These are phyloP conservation scores for Cantharis rustica DNA, from an alignment of 2,888 invertebrate species.

Conservation along the genomic window DNA sequence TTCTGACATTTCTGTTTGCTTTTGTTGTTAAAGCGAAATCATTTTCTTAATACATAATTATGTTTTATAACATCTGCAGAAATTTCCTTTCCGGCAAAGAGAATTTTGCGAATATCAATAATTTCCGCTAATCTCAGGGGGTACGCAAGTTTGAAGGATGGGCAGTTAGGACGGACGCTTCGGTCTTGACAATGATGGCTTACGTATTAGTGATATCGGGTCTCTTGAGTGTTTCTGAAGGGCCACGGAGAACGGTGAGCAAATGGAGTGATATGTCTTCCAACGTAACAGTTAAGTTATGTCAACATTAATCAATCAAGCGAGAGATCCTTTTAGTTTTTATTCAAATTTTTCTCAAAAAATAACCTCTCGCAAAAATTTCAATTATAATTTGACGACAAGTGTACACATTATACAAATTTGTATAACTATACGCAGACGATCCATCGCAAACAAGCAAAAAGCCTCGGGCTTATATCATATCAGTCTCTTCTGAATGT, in stretches of 20 bases:
- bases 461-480: constrained; percentile 44
- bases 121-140: constrained; percentile 17
- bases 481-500: constrained; percentile 50
- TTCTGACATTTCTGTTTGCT: constrained; percentile 26
- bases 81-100: background rate
- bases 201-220: constrained; percentile 48
- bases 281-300: constrained; percentile 44
- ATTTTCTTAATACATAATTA: constrained; percentile 15
- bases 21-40: constrained; percentile 13
- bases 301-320: constrained; percentile 46
- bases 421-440: constrained; percentile 28
- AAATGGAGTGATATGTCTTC: constrained; percentile 54
- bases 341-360: constrained; percentile 2
- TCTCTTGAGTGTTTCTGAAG: constrained; percentile 42
- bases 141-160: constrained; percentile 47
- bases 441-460: constrained; percentile 47
- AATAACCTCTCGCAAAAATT: background rate
- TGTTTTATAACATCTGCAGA: background rate
- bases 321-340: constrained; percentile 33
- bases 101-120: constrained; percentile 5
- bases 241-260: constrained; percentile 44
- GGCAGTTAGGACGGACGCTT: constrained; percentile 45
- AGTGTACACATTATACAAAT: constrained; percentile 17
- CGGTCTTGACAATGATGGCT: constrained; percentile 50
- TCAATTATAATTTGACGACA: constrained; percentile 10